Percentiles rank a stretch among this genome's conserved stretches.
These are phyloP conservation scores for Orgyia antiqua DNA, from an alignment of 2,888 invertebrate species.

Conservation along the genomic window DNA sequence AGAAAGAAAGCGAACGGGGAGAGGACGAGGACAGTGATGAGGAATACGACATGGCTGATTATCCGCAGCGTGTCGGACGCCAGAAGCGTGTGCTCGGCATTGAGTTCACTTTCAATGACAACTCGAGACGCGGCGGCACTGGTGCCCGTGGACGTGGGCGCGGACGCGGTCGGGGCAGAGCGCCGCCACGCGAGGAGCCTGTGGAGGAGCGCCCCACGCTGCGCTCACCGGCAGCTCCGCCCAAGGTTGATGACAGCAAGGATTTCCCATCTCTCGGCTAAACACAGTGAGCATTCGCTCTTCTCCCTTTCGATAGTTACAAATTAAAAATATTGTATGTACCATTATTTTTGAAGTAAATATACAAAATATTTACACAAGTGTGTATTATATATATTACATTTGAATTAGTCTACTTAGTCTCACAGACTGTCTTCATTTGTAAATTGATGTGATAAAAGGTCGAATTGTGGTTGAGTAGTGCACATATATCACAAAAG, in stretches of 20 bases:
- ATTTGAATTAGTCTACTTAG: slow-evolving; percentile 46
- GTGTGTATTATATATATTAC: slow-evolving; percentile 75
- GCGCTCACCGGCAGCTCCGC: slow-evolving; percentile 73
- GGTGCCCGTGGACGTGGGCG: slow-evolving; percentile 81
- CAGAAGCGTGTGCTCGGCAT: slow-evolving; percentile 92
- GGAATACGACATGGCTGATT: slow-evolving; percentile 86
- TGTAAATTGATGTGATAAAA: slow-evolving; percentile 20
- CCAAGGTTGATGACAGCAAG: slow-evolving; percentile 96
- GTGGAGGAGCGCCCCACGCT: slow-evolving; percentile 54
- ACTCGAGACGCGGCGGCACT: slow-evolving; percentile 83
- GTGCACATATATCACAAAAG: slow-evolving; percentile 40
- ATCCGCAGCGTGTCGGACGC: slow-evolving; percentile 91
- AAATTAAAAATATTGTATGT: slow-evolving; percentile 76
- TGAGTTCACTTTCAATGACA: slow-evolving; percentile 92
- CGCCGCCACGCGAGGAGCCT: slow-evolving; percentile 52
- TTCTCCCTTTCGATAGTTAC: slow-evolving; percentile 73
- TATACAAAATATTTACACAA: slow-evolving; percentile 77
- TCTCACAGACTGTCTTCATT: slow-evolving; percentile 22
- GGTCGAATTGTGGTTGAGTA: slow-evolving; percentile 19
- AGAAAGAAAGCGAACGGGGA: slow-evolving; percentile 81
- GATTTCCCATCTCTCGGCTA: slow-evolving; percentile 96
- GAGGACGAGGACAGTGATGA: slow-evolving; percentile 83
- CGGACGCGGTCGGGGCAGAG: slow-evolving; percentile 67
- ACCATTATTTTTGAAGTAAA: slow-evolving; percentile 79
- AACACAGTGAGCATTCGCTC: slow-evolving; percentile 59